phyloP scores from a whole-genome alignment of 2,888 invertebrate species.

The Rutpela maculata region DNA sequence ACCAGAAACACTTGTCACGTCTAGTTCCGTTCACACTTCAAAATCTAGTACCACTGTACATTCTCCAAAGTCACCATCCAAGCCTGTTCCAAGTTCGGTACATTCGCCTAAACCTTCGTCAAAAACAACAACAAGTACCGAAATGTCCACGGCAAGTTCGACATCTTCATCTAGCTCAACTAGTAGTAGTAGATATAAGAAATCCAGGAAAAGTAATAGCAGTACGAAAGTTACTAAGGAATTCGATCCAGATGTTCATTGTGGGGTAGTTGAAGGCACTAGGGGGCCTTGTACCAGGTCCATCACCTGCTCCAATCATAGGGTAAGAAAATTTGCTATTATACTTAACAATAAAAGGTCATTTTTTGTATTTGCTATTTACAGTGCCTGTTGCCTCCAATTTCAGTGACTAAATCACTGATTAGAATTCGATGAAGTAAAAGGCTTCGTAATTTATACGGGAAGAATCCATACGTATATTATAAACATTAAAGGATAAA shows the following conservation, averaged over 20 bases:
- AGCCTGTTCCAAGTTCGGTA: conserved; percentile 40
- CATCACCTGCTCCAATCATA: conserved; percentile 77
- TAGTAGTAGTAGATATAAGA: conserved; percentile 52
- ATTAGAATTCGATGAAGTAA: conserved; percentile 42
- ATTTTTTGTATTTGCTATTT: conserved; percentile 37
- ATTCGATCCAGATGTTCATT: conserved; percentile 89
- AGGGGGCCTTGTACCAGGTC: conserved; percentile 87
- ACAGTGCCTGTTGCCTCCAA: conserved; percentile 40
- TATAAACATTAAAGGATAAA: conserved; percentile 27
- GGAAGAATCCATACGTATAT: conserved; percentile 40
- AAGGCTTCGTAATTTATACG: conserved; percentile 37
- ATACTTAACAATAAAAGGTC: conserved; percentile 8
- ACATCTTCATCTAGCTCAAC: conserved; percentile 28
- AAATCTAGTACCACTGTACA: conserved; percentile 41
- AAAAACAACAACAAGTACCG: conserved; percentile 48
- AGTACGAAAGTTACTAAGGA: conserved; percentile 72
- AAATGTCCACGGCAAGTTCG: conserved; percentile 27
- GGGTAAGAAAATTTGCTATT: conserved; percentile 57
- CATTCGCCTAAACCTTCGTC: conserved; percentile 47
- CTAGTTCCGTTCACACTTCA: conserved; percentile 41
- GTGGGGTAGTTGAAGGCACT: conserved; percentile 84
- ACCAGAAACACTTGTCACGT: conserved; percentile 52
- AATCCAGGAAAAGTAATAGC: conserved; percentile 59
- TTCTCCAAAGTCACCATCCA: conserved; percentile 48
- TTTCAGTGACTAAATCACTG: conserved; percentile 40